Evolutionary conservation across 2,113 vertebrate genomes (phyloP), one percentile per base, ranked within the genome.

Genomic region (Chaenogobius annularis): DNA sequence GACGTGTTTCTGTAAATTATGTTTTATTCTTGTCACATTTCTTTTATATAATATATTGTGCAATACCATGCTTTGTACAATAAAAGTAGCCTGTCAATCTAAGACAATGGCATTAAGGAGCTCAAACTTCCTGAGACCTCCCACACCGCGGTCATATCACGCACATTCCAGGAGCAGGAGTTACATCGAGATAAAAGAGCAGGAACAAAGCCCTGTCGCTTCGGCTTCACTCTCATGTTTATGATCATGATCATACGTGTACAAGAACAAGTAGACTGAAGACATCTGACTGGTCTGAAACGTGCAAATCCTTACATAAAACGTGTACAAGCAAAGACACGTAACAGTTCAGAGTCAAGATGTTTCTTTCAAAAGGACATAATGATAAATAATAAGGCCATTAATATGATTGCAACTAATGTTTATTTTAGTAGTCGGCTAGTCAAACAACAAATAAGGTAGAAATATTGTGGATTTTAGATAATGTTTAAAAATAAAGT

Each of bases 31-130:
- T 8, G 7, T 74, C 62, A 77, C 40, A 54, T 50, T 69, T 0
- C 23, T 64, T 0, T 31, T 15, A 0, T 31, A 31, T 31, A 31
- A 31, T 31, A 31, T 31, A 31, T 46, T 59, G 66, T 66, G 13
- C 46, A 72, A 72, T 46, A 73, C 35, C 54, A 48, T 7, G 3
- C 40, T 88, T 90, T 87, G 73, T 71, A 80, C 81, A 87, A 87
- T 85, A 69, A 84, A 83, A 83, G 82, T 59, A 64, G 59, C 13
- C 47, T 43, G 44, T 70, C 7, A 40, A 74, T 66, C 37, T 68
- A 37, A 75, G 10, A 75, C 58, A 73, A 64, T 1, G 68, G 26
- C 26, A 70, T 70, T 31, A 55, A 73, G 59, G 66, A 81, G 79
- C 58, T 82, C 83, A 46, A 62, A 75, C 58, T 78, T 83, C 77